A percentile compares a stretch with the other conserved stretches of the same genome.
phyloP scores from a whole-genome alignment of 2,888 invertebrate species.

The Melieria omissa region DNA sequence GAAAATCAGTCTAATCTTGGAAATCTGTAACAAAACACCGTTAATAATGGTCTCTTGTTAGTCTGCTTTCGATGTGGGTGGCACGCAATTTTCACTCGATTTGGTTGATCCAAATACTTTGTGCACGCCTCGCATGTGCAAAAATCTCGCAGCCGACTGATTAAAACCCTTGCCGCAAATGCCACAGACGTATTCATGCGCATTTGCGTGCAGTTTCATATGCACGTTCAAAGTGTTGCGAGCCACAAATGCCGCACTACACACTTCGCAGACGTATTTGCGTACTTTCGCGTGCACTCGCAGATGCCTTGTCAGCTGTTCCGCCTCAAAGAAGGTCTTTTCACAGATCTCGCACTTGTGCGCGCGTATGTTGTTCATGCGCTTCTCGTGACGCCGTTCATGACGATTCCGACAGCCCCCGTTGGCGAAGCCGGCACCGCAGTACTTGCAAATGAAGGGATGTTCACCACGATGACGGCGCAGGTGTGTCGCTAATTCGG shows the following conservation, averaged over 20 bases:
- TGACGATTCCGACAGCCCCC: not conserved
- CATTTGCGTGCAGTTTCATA: constrained; percentile 29
- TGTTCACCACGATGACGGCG: constrained; percentile 25
- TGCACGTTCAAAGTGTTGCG: constrained; percentile 11
- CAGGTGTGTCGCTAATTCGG: constrained; percentile 23
- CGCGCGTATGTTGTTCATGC: not conserved
- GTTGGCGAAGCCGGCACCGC: constrained; percentile 13
- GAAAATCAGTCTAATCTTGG: too few relatives aligned
- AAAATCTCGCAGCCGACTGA: too few relatives aligned
- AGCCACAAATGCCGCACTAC: constrained; percentile 21
- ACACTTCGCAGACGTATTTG: constrained; percentile 8
- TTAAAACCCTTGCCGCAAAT: constrained; percentile 21
- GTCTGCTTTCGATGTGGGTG: too few relatives aligned
- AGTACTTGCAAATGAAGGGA: constrained; percentile 22
- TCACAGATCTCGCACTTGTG: constrained; percentile 29
- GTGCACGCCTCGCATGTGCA: too few relatives aligned
- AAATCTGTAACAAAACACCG: too few relatives aligned
- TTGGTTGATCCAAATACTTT: too few relatives aligned
- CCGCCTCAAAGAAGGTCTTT: constrained; percentile 12
- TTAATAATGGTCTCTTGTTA: too few relatives aligned
- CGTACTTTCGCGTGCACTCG: constrained; percentile 25
- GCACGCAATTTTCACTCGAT: too few relatives aligned
- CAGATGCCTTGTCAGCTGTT: constrained; percentile 4
- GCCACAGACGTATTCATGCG: constrained; percentile 15
- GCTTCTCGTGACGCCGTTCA: constrained; percentile 11